Evolutionary conservation across 2,113 vertebrate genomes (phyloP).

Genomic region (Nansenia antarctica): DNA sequence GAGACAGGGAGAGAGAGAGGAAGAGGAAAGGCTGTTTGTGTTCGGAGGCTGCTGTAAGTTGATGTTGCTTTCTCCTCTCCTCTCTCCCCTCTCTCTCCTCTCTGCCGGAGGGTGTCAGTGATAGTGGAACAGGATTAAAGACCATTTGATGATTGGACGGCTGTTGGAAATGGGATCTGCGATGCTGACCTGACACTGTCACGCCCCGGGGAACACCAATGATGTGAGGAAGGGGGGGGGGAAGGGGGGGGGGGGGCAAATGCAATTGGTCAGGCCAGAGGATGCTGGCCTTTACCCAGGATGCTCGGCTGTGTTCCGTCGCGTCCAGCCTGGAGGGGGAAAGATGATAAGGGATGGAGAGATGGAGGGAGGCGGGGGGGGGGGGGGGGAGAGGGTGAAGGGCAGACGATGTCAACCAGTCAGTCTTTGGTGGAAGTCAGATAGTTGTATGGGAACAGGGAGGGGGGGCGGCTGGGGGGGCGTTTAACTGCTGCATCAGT

Average conservation of each 20-base stretch:
- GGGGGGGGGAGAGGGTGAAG: background rate
- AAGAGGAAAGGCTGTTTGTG: background rate
- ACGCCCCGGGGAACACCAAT: background rate
- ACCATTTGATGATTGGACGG: slow-evolving; percentile 30
- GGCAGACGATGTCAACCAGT: background rate
- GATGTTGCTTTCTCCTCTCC: background rate
- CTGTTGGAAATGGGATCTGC: slow-evolving; percentile 14
- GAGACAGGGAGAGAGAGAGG: background rate
- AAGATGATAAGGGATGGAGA: background rate
- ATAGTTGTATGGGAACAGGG: background rate
- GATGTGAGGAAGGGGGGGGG: slow-evolving; percentile 2
- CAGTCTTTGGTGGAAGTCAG: background rate
- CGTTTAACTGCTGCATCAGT: background rate
- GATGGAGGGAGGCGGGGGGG: background rate
- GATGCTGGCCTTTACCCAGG: background rate
- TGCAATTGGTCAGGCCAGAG: slow-evolving; percentile 8
- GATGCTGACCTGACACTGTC: slow-evolving; percentile 24
- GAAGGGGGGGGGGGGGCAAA: background rate
- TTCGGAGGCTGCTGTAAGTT: background rate
- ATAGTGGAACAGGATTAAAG: slow-evolving; percentile 36
- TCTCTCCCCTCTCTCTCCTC: background rate
- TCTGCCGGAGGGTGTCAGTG: slow-evolving; percentile 8
- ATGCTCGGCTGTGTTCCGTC: background rate
- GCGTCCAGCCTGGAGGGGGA: background rate
- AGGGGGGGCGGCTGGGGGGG: background rate